A percentile compares a stretch with the other conserved stretches of the same genome.
phyloP scores from a whole-genome alignment of 2,797 vertebrate species.

The Phrynocephalus vlangalii region DNA sequence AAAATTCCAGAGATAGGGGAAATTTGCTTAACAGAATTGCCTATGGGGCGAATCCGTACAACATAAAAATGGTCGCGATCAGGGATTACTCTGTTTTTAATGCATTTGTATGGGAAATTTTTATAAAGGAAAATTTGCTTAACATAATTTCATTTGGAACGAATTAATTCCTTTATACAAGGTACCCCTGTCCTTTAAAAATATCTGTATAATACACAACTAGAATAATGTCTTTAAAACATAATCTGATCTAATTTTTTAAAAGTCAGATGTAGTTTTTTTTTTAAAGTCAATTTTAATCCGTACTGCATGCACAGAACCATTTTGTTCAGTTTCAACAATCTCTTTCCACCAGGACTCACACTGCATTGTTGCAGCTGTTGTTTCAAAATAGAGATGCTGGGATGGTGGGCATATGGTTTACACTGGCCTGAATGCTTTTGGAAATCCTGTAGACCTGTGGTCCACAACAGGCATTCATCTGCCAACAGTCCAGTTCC shows the following conservation, averaged over 20 bases:
- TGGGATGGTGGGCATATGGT: neutral
- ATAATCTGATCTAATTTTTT: neutral
- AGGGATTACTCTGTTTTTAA: too few relatives aligned
- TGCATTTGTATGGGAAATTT: too few relatives aligned
- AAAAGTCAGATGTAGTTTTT: neutral
- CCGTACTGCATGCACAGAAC: too few relatives aligned
- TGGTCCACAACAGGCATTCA: constrained; percentile 1
- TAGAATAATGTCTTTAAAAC: neutral
- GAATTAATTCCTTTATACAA: too few relatives aligned
- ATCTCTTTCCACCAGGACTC: neutral
- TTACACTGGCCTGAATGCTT: neutral
- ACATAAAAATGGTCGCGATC: neutral
- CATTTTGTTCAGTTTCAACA: neutral
- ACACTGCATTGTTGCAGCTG: neutral
- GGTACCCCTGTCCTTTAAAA: neutral
- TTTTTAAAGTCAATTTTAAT: neutral
- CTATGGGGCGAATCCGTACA: too few relatives aligned
- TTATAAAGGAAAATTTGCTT: too few relatives aligned
- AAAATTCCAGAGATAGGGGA: too few relatives aligned
- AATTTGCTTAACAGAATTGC: too few relatives aligned
- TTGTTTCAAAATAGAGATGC: neutral
- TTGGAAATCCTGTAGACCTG: neutral
- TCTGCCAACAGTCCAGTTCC: neutral
- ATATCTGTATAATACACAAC: neutral
- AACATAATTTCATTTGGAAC: too few relatives aligned